These are phyloP conservation scores for Amphipoea oculea DNA, from an alignment of 2,888 invertebrate species.

Conservation along the genomic window DNA sequence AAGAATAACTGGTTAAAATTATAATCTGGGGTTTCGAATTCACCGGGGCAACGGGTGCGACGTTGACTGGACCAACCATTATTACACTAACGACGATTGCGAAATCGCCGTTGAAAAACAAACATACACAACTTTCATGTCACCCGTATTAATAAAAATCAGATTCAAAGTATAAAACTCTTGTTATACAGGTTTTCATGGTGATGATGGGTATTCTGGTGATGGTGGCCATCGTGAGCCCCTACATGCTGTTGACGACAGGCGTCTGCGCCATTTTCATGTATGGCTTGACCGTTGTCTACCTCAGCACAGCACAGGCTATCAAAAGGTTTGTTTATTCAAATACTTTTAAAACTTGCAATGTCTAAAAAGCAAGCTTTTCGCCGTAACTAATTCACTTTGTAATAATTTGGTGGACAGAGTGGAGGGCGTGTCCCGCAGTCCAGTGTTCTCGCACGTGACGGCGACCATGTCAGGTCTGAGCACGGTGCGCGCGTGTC, in stretches of 20 bases:
- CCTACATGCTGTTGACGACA: slow-evolving; percentile 92
- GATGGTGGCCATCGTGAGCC: slow-evolving; percentile 93
- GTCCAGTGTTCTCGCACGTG: slow-evolving; percentile 96
- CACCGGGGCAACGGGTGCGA: too few relatives aligned
- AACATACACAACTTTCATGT: not conserved
- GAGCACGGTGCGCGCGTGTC: slow-evolving; percentile 93
- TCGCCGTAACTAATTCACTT: not conserved
- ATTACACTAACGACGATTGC: not conserved
- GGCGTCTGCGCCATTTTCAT: slow-evolving; percentile 91
- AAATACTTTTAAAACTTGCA: not conserved
- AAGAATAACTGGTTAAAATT: not conserved
- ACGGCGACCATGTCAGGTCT: slow-evolving; percentile 94
- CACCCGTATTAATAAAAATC: not conserved
- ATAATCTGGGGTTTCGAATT: not conserved
- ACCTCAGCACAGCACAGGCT: slow-evolving; percentile 93
- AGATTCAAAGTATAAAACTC: not conserved
- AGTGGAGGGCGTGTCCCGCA: slow-evolving; percentile 91
- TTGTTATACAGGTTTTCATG: slow-evolving; percentile 90
- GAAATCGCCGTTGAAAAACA: not conserved
- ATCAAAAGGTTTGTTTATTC: slow-evolving; percentile 89
- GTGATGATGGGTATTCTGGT: slow-evolving; percentile 93
- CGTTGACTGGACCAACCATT: not conserved
- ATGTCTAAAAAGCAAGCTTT: not conserved
- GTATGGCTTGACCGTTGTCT: slow-evolving; percentile 92
- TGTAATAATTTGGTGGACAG: slow-evolving; percentile 65